Base-by-base conservation (phyloP, 2,113 vertebrate genomes). In the Talpa occidentalis region DNA sequence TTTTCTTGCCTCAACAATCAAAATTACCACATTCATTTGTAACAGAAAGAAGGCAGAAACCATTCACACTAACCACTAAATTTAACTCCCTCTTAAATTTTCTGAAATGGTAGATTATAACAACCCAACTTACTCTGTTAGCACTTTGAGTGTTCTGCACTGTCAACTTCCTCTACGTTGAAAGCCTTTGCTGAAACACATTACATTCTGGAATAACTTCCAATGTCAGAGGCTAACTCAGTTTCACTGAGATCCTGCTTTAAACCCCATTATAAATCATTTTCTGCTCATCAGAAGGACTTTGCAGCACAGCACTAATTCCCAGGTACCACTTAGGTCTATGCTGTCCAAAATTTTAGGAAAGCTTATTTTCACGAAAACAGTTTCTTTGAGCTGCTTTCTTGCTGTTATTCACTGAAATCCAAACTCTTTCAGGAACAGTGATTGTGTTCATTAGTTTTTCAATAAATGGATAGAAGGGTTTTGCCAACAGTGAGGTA, bases 251-350 rank as follows among this genome's bases (percentile, higher is more conserved):
- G 14, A 4, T 52, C 40, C 52, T 78, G 0, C 9, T 67, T n/a
- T 16, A 59, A 11, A 3, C 49, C 3, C 3, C 24, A 1, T 62
- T 32, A 42, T 35, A 47, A 56, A 32, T 5, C 15, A 21, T 62
- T 44, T 42, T 4, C 19, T 49, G 2, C 12, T 49, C 2, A 19
- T 30, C 17, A 9, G 22, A 26, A 42, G 9, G 4, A 14, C 10
- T 52, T 74, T 3, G 6, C 1, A 19, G 16, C 8, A 22, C 5
- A 2, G 7, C 3, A 1, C 26, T 28, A 2, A 83, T 21, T 12
- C 11, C 5, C 28, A 24, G 47, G 21, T 10, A 15, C 0, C 7
- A 12, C 4, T 64, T 8, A 66, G 12, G n/a, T 10, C 5, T 14
- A 1, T 32, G 37, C 2, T 30, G 14, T 54, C 15, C 32, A 47